These are phyloP conservation scores for Augiades crinisus DNA, from an alignment of 2,888 invertebrate genomes.

Conservation along the genomic window DNA sequence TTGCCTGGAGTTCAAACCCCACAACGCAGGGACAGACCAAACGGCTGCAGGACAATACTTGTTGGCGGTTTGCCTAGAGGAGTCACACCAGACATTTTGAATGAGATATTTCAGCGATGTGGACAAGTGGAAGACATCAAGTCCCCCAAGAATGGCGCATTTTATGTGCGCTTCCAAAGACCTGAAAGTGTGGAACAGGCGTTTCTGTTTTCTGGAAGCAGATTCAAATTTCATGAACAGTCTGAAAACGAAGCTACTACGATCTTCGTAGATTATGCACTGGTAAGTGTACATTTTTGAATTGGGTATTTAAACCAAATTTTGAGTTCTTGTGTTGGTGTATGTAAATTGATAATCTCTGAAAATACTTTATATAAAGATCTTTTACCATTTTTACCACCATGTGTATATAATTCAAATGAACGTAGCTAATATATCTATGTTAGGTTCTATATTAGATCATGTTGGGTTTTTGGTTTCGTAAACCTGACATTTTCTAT, in stretches of 20 bases:
- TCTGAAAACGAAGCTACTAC: constrained; percentile 86
- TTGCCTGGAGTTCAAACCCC: constrained; percentile 90
- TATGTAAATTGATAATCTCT: too few species aligned
- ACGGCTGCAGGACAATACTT: constrained; percentile 95
- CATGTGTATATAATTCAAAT: too few species aligned
- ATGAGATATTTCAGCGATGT: constrained; percentile 93
- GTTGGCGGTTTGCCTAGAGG: constrained; percentile 95
- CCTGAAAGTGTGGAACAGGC: constrained; percentile 92
- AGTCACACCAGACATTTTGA: constrained; percentile 89
- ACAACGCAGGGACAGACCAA: constrained; percentile 90
- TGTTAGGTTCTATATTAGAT: too few species aligned
- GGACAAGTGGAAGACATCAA: constrained; percentile 70
- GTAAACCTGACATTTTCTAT: too few species aligned
- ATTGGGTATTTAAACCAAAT: too few species aligned
- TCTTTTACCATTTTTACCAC: too few species aligned
- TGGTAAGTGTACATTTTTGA: too few species aligned
- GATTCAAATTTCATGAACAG: constrained; percentile 87
- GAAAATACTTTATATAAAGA: too few species aligned
- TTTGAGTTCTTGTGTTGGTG: too few species aligned
- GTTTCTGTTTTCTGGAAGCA: constrained; percentile 90
- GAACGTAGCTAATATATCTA: too few species aligned
- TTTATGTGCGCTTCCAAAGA: constrained; percentile 92
- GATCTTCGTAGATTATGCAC: constrained; percentile 94
- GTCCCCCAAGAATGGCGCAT: constrained; percentile 94
- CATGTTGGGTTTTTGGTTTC: too few species aligned